Conservation (phyloP, 2,888 invertebrate species). For the Ornithoptera alexandrae region DNA sequence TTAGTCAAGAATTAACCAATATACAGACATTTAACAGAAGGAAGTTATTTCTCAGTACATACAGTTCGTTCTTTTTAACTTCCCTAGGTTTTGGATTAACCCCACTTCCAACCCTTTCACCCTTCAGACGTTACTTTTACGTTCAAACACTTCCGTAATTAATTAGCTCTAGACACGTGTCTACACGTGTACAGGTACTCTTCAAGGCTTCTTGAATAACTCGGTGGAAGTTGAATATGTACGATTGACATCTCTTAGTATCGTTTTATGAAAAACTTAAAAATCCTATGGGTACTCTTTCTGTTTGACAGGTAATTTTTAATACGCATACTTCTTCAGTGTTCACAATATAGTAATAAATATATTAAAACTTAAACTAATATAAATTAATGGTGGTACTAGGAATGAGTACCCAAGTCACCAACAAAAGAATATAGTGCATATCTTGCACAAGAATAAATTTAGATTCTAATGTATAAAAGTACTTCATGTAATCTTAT, state of each 20-base stretch:
- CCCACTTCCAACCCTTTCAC: constrained; percentile 8
- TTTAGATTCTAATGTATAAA: too few relatives aligned
- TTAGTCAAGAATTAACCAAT: neutral
- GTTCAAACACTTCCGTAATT: constrained; percentile 12
- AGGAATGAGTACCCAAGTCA: too few relatives aligned
- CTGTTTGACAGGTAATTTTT: too few relatives aligned
- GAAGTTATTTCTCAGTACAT: neutral
- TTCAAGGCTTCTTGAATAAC: neutral
- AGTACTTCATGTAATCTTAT: too few relatives aligned
- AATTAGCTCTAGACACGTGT: constrained; percentile 15
- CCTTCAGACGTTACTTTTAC: constrained; percentile 4
- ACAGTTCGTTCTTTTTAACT: neutral
- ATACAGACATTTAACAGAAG: neutral
- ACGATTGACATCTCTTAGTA: neutral
- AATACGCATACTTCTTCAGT: too few relatives aligned
- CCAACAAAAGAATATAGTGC: too few relatives aligned
- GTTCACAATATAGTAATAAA: too few relatives aligned
- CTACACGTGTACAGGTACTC: neutral
- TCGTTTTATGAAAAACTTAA: neutral
- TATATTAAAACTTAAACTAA: too few relatives aligned
- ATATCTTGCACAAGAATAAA: too few relatives aligned
- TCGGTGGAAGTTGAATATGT: neutral
- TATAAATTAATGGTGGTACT: too few relatives aligned
- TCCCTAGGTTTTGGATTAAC: neutral
- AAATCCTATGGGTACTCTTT: neutral